A percentile compares a stretch with the other conserved stretches of the same genome.
phyloP scores from a whole-genome alignment of 1,140 invertebrate species.

The Drosophila eugracilis region DNA sequence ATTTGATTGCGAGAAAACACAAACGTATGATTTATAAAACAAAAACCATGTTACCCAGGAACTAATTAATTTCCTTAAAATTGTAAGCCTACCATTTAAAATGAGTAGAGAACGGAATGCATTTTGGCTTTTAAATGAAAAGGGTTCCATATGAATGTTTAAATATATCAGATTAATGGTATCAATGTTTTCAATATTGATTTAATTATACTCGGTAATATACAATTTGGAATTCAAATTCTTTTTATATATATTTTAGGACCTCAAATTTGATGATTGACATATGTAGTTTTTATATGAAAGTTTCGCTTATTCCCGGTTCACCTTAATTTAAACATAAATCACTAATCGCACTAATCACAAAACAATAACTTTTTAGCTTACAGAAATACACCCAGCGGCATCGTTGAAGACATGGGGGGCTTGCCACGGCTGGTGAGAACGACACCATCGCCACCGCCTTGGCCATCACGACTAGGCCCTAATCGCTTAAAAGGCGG shows the following conservation, averaged over 20 bases:
- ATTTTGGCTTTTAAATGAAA: conserved; percentile 2
- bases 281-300: too few species aligned
- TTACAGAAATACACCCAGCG: conserved; percentile 20
- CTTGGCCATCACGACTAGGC: conserved; percentile 6
- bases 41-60: conserved; percentile 21
- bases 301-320: too few species aligned
- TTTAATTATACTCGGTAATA: too few species aligned
- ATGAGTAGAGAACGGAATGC: background rate
- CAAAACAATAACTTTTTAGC: background rate
- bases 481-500: conserved; percentile 6
- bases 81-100: background rate
- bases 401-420: conserved; percentile 9
- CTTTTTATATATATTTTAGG: too few species aligned
- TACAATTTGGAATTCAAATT: too few species aligned
- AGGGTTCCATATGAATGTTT: too few species aligned
- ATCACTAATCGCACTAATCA: conserved; percentile 1
- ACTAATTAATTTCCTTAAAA: background rate
- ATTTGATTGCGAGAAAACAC: conserved; percentile 11
- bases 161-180: too few species aligned
- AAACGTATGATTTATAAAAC: conserved; percentile 21
- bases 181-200: too few species aligned
- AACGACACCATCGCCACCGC: conserved; percentile 38
- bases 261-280: too few species aligned
- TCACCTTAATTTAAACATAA: background rate
- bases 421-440: conserved; percentile 17